Conservation (phyloP, 2,888 invertebrate species). For the Caenorhabditis macrosperma region DNA sequence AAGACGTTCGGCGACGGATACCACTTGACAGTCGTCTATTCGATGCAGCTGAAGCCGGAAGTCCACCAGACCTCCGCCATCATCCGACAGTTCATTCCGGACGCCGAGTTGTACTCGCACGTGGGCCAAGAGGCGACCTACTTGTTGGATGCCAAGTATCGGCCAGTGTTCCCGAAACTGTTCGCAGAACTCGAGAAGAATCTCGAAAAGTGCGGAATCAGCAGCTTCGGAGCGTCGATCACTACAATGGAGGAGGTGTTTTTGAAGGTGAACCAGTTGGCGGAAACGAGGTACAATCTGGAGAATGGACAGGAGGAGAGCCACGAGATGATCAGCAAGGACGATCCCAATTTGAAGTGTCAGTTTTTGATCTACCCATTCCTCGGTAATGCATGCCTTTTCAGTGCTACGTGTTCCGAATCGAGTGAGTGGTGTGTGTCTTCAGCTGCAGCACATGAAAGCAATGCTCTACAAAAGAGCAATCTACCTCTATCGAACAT, state of each 20-base stretch:
- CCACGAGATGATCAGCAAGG: conserved; percentile 49
- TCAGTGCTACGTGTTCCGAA: conserved; percentile 53
- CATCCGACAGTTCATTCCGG: conserved; percentile 42
- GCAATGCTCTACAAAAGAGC: conserved; percentile 75
- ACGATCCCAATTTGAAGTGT: conserved; percentile 60
- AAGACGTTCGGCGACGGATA: conserved; percentile 90
- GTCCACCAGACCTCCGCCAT: conserved; percentile 40
- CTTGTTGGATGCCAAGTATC: conserved; percentile 77
- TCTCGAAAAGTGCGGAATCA: conserved; percentile 84
- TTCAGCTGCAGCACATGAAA: conserved; percentile 66
- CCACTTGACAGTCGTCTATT: conserved; percentile 85
- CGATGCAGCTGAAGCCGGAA: conserved; percentile 66
- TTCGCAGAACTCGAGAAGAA: conserved; percentile 85
- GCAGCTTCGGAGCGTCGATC: conserved; percentile 89
- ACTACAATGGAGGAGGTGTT: conserved; percentile 93
- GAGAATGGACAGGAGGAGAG: conserved; percentile 52
- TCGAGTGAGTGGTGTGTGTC: conserved; percentile 62
- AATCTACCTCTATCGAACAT: conserved; percentile 72
- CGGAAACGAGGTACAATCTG: conserved; percentile 63
- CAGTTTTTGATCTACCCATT: not conserved
- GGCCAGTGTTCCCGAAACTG: conserved; percentile 83
- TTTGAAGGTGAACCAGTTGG: conserved; percentile 83
- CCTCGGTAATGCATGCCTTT: not conserved
- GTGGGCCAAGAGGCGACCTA: conserved; percentile 88
- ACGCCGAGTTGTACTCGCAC: conserved; percentile 84